phyloP scores from a whole-genome alignment of 2,797 vertebrate species.

The Furcifer pardalis region DNA sequence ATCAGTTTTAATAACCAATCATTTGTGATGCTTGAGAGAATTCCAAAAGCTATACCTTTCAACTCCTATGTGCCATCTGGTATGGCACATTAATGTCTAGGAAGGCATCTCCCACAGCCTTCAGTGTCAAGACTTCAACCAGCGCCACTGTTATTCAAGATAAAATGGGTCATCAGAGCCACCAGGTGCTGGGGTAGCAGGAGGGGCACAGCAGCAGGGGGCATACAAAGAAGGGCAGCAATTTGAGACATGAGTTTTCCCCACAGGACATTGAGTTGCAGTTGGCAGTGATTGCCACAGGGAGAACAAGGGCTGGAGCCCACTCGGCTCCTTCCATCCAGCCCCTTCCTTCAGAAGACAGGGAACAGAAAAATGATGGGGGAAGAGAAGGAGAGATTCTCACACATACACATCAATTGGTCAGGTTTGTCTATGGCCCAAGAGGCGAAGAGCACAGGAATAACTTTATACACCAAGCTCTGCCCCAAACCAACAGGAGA shows the following conservation, averaged over 20 bases:
- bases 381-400: conserved; percentile 36
- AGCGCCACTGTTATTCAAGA: neutral
- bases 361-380: conserved; percentile 11
- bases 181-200: neutral
- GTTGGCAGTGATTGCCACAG: conserved; percentile 20
- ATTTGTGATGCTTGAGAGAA: conserved; percentile 27
- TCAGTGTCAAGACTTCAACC: conserved; percentile 4
- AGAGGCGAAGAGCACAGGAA: neutral
- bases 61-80: conserved; percentile 9
- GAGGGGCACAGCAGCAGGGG: conserved; percentile 15
- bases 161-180: neutral
- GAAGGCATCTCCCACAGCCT: neutral
- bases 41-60: conserved; percentile 15
- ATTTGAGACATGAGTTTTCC: conserved; percentile 28
- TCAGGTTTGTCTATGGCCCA: conserved; percentile 37
- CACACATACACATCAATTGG: conserved; percentile 62
- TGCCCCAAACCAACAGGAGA: conserved; percentile 74
- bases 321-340: neutral
- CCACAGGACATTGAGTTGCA: conserved; percentile 25
- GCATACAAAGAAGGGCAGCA: conserved; percentile 25
- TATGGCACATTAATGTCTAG: conserved; percentile 7
- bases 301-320: conserved; percentile 5
- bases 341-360: neutral
- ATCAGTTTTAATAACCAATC: conserved; percentile 37
- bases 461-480: conserved; percentile 38